A percentile compares a stretch with the other conserved stretches of the same genome.
Conservation (phyloP, 2,888 invertebrate species). For the Teinopalpus imperialis region DNA sequence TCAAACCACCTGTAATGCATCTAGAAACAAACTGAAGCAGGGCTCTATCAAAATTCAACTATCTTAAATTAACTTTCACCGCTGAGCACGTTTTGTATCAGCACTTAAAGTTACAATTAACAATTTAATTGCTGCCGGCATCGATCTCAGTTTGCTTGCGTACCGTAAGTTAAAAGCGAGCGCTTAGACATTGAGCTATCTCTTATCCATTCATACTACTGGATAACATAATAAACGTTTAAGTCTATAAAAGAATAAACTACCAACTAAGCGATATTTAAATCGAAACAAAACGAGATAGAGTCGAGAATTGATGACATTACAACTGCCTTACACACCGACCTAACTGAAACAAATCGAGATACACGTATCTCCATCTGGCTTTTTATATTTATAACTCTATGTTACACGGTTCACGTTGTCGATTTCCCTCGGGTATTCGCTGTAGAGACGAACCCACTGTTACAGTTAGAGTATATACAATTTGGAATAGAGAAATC, state of each 20-base stretch:
- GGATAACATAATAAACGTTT: not conserved
- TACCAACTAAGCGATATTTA: slow-evolving; percentile 6
- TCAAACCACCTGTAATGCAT: no score
- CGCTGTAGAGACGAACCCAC: not conserved
- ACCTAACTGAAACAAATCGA: slow-evolving; percentile 25
- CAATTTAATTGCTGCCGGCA: no score
- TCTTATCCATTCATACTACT: no score
- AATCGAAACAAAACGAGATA: slow-evolving; percentile 20
- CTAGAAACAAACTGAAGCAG: no score
- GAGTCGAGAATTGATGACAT: slow-evolving; percentile 11
- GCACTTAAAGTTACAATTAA: no score
- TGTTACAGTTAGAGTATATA: not conserved
- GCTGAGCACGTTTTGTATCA: no score
- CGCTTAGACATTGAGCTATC: no score
- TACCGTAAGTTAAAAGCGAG: no score
- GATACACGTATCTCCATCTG: slow-evolving; percentile 19
- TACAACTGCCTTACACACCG: slow-evolving; percentile 1
- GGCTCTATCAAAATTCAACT: no score
- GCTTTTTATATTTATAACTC: slow-evolving; percentile 25
- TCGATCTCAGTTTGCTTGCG: no score
- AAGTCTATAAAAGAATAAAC: slow-evolving; percentile 9
- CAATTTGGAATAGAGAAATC: not conserved
- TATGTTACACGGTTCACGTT: slow-evolving; percentile 16
- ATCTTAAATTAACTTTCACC: no score
- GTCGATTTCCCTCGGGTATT: slow-evolving; percentile 24